These are phyloP conservation scores for Orchestes rusci DNA, from an alignment of 2,888 invertebrate genomes.

Conservation along the genomic window DNA sequence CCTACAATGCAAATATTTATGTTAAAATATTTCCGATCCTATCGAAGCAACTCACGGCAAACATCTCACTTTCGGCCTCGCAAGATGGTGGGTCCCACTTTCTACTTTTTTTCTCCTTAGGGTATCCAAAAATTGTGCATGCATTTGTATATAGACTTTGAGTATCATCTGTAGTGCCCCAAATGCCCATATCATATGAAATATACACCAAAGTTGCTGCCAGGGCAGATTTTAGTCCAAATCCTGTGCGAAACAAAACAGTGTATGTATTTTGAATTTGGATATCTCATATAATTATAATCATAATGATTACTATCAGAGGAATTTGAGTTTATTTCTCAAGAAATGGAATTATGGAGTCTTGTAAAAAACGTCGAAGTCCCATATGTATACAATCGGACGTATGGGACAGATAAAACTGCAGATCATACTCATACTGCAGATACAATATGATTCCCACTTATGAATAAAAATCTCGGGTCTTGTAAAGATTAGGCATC, in stretches of 20 bases:
- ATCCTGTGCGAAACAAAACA: constrained; percentile 23
- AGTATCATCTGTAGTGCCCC: constrained; percentile 42
- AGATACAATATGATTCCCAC: too few species aligned
- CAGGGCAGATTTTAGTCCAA: constrained; percentile 39
- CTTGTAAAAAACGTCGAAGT: too few species aligned
- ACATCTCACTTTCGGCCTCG: constrained; percentile 32
- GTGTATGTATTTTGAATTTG: too few species aligned
- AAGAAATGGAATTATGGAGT: too few species aligned
- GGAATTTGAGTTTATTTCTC: neutral
- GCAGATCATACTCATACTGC: too few species aligned
- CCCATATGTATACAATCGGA: too few species aligned
- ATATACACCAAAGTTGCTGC: constrained; percentile 42
- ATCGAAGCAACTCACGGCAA: constrained; percentile 31
- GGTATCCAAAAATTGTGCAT: constrained; percentile 27
- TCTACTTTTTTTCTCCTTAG: constrained; percentile 16
- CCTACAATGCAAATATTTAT: constrained; percentile 4
- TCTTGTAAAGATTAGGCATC: too few species aligned
- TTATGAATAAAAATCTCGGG: too few species aligned
- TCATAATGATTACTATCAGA: neutral
- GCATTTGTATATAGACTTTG: constrained; percentile 39
- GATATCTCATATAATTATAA: too few species aligned
- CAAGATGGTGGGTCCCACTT: constrained; percentile 33
- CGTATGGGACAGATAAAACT: too few species aligned
- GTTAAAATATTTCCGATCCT: too few species aligned
- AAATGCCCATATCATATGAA: constrained; percentile 43